Conservation (phyloP, 2,113 vertebrate genomes). For the Cervus canadensis region DNA sequence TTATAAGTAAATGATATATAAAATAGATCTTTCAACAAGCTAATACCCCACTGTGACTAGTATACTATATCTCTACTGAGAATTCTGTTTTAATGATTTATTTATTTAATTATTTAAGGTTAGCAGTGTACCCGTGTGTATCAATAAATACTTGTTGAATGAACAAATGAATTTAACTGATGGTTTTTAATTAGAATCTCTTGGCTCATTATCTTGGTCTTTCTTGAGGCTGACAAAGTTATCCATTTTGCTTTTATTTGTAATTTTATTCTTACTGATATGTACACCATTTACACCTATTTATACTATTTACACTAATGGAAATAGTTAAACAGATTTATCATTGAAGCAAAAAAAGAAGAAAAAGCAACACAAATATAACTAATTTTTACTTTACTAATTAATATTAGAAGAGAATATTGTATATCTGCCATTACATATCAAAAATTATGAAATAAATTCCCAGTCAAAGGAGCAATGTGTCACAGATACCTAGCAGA, state of each 20-base stretch:
- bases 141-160: constrained; percentile 68
- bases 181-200: constrained; percentile 69
- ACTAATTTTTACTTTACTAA: constrained; percentile 3
- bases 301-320: background rate
- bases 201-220: constrained; percentile 58
- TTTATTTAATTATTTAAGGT: constrained; percentile 72
- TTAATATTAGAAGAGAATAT: background rate
- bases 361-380: background rate
- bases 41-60: constrained; percentile 47
- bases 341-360: background rate
- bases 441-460: background rate
- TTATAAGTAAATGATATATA: background rate
- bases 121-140: constrained; percentile 44
- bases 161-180: constrained; percentile 61
- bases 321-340: background rate
- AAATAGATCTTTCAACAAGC: constrained; percentile 2
- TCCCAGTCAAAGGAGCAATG: background rate
- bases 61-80: background rate
- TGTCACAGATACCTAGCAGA: background rate
- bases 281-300: background rate
- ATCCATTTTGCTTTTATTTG: constrained; percentile 45
- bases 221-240: constrained; percentile 47
- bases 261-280: constrained; percentile 42
- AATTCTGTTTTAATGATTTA: constrained; percentile 57
- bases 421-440: background rate